A percentile compares a stretch with the other conserved stretches of the same genome.
phyloP scores from a whole-genome alignment of 2,113 vertebrate species.

The Charina bottae region DNA sequence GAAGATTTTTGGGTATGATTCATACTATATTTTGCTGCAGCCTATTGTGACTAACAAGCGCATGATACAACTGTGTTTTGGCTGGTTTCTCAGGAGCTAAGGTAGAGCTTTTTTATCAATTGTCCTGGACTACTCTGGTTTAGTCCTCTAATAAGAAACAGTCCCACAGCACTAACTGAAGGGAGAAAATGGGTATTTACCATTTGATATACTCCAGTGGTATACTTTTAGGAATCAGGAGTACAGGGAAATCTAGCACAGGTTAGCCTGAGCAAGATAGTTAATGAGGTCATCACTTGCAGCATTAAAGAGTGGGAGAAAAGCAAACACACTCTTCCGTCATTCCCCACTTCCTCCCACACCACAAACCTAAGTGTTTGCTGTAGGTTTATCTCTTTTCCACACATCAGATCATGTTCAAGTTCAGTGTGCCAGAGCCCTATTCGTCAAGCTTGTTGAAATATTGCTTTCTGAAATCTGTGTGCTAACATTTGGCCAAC shows the following conservation, averaged over 20 bases:
- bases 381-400: conserved; percentile 60
- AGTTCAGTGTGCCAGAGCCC: conserved; percentile 53
- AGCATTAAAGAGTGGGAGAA: conserved; percentile 46
- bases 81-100: not conserved
- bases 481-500: conserved; percentile 75
- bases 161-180: conserved; percentile 11
- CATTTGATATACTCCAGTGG: not conserved
- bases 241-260: not conserved
- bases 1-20: not conserved
- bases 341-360: conserved; percentile 50
- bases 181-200: not conserved
- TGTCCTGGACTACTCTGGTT: not conserved
- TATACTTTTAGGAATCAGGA: not conserved
- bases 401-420: conserved; percentile 51
- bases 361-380: conserved; percentile 48
- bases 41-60: not conserved
- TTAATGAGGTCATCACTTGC: conserved; percentile 34
- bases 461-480: conserved; percentile 71
- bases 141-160: not conserved
- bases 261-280: conserved; percentile 12
- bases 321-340: conserved; percentile 21
- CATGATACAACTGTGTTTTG: not conserved
- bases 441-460: conserved; percentile 74
- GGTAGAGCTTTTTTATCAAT: not conserved
- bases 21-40: not conserved